A percentile compares a stretch with the other conserved stretches of the same genome.
phyloP scores from a whole-genome alignment of 2,888 invertebrate genomes.

The Mechanitis messenoides region DNA sequence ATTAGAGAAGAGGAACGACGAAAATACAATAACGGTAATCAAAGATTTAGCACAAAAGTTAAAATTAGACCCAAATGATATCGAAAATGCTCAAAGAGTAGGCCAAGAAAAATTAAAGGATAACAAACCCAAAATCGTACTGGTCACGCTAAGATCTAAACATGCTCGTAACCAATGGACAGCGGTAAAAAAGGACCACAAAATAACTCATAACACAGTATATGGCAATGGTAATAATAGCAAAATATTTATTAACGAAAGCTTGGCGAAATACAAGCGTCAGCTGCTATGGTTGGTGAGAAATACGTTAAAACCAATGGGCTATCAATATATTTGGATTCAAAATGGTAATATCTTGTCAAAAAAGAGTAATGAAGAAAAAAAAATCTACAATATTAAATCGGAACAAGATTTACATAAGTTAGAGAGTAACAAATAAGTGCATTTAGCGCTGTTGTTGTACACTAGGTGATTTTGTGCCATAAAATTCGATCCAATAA shows the following conservation, averaged over 20 bases:
- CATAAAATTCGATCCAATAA: slow-evolving; percentile 4
- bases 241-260: not conserved
- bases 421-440: slow-evolving; percentile 1
- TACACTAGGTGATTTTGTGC: not conserved
- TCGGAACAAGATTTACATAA: slow-evolving; percentile 15
- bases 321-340: slow-evolving; percentile 13
- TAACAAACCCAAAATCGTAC: no score
- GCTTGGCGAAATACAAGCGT: slow-evolving; percentile 10
- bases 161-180: slow-evolving; percentile 14
- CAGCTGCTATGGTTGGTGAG: slow-evolving; percentile 13
- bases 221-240: slow-evolving; percentile 9
- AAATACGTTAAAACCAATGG: slow-evolving; percentile 15
- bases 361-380: slow-evolving; percentile 13
- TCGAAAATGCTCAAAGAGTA: slow-evolving; percentile 12
- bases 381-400: slow-evolving; percentile 15
- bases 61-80: slow-evolving; percentile 11
- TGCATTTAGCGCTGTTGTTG: not conserved
- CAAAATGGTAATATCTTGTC: not conserved
- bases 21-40: slow-evolving; percentile 7
- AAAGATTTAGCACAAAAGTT: slow-evolving; percentile 5
- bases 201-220: slow-evolving; percentile 10
- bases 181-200: slow-evolving; percentile 11
- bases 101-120: slow-evolving; percentile 6
- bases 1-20: slow-evolving; percentile 4
- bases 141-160: not conserved